Conservation (phyloP, 1,140 invertebrate genomes). For the Drosophila chauvacae region DNA sequence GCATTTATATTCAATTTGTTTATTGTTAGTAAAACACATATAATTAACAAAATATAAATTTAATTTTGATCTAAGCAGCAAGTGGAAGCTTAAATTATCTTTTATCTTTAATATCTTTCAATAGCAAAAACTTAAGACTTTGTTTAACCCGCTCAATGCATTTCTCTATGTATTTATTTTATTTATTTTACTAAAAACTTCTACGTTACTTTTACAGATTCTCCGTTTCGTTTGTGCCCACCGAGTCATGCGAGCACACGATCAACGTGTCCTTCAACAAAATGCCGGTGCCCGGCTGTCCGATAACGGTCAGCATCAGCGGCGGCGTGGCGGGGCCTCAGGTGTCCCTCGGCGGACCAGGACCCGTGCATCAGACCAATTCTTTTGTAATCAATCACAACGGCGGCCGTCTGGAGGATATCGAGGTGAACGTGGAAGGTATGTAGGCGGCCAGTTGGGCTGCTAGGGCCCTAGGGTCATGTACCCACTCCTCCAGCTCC, state of each 20-base stretch:
- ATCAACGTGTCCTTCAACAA: slow-evolving; percentile 99
- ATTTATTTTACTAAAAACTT: background rate
- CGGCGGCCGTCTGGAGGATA: slow-evolving; percentile 94
- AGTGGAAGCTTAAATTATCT: background rate
- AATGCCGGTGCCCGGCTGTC: slow-evolving; percentile 91
- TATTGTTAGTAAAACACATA: background rate
- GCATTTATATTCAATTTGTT: slow-evolving; percentile 1
- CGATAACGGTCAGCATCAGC: slow-evolving; percentile 90
- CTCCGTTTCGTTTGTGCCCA: slow-evolving; percentile 97
- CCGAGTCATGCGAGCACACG: slow-evolving; percentile 96
- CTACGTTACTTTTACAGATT: slow-evolving; percentile 87
- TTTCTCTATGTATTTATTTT: background rate
- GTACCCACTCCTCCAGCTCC: slow-evolving; percentile 7
- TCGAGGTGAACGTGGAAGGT: slow-evolving; percentile 98
- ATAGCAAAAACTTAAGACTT: background rate
- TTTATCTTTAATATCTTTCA: too few species aligned
- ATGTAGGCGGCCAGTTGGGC: slow-evolving; percentile 81
- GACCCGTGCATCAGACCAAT: slow-evolving; percentile 87
- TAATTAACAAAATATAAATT: background rate
- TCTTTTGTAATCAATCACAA: slow-evolving; percentile 89
- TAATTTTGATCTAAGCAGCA: too few species aligned
- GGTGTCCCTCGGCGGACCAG: slow-evolving; percentile 89
- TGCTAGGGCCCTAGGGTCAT: background rate
- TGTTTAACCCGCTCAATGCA: background rate
- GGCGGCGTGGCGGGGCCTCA: slow-evolving; percentile 90